These are phyloP conservation scores for Coelopa frigida DNA, from an alignment of 1,140 invertebrate species.

Conservation along the genomic window DNA sequence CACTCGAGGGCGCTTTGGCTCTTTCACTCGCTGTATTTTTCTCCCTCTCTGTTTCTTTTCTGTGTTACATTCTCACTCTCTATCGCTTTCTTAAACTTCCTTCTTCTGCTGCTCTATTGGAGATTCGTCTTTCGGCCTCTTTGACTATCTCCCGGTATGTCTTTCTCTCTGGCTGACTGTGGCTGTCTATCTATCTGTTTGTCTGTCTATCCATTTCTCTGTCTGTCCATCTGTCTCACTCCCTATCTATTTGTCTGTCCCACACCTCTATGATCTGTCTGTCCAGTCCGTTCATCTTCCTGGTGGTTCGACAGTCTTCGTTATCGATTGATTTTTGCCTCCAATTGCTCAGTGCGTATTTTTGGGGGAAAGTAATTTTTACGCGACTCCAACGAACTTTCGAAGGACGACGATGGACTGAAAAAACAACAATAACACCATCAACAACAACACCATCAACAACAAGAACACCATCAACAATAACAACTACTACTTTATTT, in stretches of 20 bases:
- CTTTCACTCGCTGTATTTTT: no score
- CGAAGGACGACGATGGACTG: no score
- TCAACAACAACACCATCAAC: background rate
- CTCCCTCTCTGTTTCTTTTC: no score
- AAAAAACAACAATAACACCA: background rate
- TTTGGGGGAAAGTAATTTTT: slow-evolving; percentile 9
- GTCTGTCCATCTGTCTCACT: slow-evolving; percentile 2
- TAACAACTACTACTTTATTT: slow-evolving; percentile 2
- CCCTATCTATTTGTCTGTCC: no score
- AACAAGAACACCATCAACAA: background rate
- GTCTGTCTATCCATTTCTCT: no score
- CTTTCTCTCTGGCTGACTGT: slow-evolving; percentile 14
- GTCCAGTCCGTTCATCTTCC: no score
- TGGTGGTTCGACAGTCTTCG: slow-evolving; percentile 1
- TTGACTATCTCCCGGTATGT: no score
- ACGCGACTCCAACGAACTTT: background rate
- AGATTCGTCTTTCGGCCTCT: slow-evolving; percentile 24
- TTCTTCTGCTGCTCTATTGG: slow-evolving; percentile 7
- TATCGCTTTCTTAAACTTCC: slow-evolving; percentile 35
- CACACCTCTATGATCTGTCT: no score
- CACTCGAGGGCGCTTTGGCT: no score
- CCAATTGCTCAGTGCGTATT: slow-evolving; percentile 10
- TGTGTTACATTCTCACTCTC: slow-evolving; percentile 19
- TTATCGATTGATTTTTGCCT: slow-evolving; percentile 44
- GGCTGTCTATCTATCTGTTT: no score